Conservation (phyloP, 2,113 vertebrate species). For the Chaenocephalus aceratus region DNA sequence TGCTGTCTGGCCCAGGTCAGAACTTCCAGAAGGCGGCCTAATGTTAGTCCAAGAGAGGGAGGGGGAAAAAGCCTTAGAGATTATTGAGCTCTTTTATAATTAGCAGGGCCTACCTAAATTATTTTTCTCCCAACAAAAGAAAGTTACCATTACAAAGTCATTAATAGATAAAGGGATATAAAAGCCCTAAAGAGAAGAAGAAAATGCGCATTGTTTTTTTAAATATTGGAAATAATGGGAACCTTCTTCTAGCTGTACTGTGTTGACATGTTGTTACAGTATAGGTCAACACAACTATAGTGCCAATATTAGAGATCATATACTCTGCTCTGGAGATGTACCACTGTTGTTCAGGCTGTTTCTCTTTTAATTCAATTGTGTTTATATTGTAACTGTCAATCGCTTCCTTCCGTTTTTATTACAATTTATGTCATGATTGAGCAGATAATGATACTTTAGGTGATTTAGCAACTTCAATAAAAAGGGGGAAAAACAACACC, state of each 20-base stretch:
- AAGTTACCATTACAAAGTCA: neutral
- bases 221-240: neutral
- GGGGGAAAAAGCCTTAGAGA: conserved; percentile 14
- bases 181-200: neutral
- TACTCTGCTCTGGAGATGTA: neutral
- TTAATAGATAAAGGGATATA: neutral
- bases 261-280: neutral
- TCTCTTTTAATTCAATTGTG: neutral
- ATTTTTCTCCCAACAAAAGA: conserved; percentile 6
- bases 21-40: conserved; percentile 80
- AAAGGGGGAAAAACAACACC: neutral
- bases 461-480: neutral
- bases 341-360: neutral
- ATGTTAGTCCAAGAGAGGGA: conserved; percentile 56
- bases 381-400: neutral
- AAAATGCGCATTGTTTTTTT: neutral
- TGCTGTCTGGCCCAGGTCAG: conserved; percentile 80
- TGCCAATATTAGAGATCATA: neutral
- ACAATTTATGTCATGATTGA: no score
- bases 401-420: neutral
- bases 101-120: conserved; percentile 3
- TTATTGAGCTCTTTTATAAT: conserved; percentile 23
- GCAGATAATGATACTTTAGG: no score
- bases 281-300: no score
- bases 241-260: no score